These are phyloP conservation scores for Bombus pyrosoma DNA, from an alignment of 1,140 invertebrate species.

Conservation along the genomic window DNA sequence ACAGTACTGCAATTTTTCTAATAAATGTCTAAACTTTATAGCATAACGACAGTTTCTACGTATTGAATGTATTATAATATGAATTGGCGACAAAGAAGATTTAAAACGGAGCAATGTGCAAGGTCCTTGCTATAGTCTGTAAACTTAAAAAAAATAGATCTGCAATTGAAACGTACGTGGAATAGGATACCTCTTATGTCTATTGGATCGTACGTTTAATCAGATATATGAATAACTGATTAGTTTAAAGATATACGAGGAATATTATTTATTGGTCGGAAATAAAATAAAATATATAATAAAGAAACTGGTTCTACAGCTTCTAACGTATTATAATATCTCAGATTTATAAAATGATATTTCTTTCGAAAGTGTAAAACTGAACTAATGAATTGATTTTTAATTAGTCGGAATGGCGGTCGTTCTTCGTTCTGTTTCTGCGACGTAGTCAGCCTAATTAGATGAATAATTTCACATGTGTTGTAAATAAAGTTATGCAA, in stretches of 20 bases:
- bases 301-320: not conserved
- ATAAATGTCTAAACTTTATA: not conserved
- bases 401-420: not conserved
- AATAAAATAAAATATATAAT: no score
- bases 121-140: not conserved
- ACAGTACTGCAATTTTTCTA: no score
- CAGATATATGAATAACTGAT: no score
- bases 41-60: not conserved
- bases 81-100: no score
- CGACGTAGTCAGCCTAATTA: not conserved
- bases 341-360: not conserved
- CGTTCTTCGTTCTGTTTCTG: not conserved
- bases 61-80: no score
- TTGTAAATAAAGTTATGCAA: not conserved
- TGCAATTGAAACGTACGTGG: no score
- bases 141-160: no score
- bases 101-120: not conserved
- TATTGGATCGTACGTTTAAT: no score
- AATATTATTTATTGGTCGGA: no score
- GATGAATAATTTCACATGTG: not conserved
- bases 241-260: no score
- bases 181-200: no score
- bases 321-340: not conserved
- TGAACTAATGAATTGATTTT: not conserved
- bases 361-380: not conserved